Evolutionary conservation across 2,113 vertebrate genomes (phyloP).

Genomic region (Scophthalmus maximus): DNA sequence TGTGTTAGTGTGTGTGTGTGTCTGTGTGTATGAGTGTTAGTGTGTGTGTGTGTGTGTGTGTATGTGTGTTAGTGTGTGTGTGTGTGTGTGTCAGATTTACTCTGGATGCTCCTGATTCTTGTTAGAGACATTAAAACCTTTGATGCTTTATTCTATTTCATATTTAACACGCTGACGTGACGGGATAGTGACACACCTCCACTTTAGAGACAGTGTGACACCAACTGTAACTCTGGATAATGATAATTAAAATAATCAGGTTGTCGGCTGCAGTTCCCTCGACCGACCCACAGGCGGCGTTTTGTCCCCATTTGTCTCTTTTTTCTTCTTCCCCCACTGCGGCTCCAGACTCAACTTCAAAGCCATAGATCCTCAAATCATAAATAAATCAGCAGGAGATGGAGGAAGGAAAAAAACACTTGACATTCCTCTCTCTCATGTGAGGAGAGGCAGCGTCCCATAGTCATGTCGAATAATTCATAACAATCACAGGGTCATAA

Average conservation of each 20-base stretch:
- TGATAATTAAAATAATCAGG: no score
- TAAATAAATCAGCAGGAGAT: constrained; percentile 69
- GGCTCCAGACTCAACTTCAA: constrained; percentile 67
- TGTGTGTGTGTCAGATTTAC: neutral
- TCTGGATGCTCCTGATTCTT: neutral
- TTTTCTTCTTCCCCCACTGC: constrained; percentile 14
- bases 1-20: no score
- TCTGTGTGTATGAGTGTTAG: no score
- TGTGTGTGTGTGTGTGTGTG: no score
- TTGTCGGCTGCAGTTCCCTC: constrained; percentile 13
- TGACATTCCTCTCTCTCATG: neutral
- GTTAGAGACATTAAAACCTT: no score
- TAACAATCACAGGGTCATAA: no score
- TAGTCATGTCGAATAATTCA: neutral
- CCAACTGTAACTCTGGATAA: no score
- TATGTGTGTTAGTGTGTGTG: no score
- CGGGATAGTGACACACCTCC: constrained; percentile 14
- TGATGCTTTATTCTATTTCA: no score
- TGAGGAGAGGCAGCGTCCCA: no score
- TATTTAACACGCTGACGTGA: no score
- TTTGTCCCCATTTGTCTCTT: constrained; percentile 66
- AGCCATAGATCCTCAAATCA: constrained; percentile 66
- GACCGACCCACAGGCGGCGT: constrained; percentile 68
- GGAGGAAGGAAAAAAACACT: constrained; percentile 17
- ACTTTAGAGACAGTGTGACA: no score